Evolutionary conservation across 2,797 vertebrate genomes (phyloP).

Genomic region (Peromyscus aztecus): DNA sequence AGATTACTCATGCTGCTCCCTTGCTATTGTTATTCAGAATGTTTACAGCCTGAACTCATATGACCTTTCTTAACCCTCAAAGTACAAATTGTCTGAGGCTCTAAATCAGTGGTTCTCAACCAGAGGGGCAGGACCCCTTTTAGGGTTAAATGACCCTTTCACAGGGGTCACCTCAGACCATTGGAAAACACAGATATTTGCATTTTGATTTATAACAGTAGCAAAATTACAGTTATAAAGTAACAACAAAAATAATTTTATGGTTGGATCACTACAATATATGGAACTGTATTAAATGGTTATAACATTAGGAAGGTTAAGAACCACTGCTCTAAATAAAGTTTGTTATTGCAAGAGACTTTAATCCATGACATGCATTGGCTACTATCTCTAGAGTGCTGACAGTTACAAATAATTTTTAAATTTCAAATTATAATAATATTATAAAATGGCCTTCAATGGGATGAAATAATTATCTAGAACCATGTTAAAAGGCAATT

Average conservation of each 20-base stretch:
- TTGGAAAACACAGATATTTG: not conserved
- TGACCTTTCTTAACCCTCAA: not conserved
- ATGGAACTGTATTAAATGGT: not conserved
- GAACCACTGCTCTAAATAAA: not conserved
- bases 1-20: not conserved
- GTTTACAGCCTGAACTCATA: not conserved
- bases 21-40: not conserved
- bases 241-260: not conserved
- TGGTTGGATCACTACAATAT: not conserved
- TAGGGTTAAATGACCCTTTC: not conserved
- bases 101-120: not conserved
- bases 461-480: constrained; percentile 9
- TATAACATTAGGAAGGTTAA: not conserved
- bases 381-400: not conserved
- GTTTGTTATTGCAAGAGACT: not conserved
- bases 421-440: not conserved
- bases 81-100: not conserved
- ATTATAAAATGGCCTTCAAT: not conserved
- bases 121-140: no score
- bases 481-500: constrained; percentile 6
- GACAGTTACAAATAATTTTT: not conserved
- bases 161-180: not conserved
- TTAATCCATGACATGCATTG: no score
- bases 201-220: not conserved
- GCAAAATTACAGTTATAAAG: not conserved